A percentile compares a stretch with the other conserved stretches of the same genome.
These are phyloP conservation scores for Timema cristinae DNA, from an alignment of 2,888 invertebrate species.

Conservation along the genomic window DNA sequence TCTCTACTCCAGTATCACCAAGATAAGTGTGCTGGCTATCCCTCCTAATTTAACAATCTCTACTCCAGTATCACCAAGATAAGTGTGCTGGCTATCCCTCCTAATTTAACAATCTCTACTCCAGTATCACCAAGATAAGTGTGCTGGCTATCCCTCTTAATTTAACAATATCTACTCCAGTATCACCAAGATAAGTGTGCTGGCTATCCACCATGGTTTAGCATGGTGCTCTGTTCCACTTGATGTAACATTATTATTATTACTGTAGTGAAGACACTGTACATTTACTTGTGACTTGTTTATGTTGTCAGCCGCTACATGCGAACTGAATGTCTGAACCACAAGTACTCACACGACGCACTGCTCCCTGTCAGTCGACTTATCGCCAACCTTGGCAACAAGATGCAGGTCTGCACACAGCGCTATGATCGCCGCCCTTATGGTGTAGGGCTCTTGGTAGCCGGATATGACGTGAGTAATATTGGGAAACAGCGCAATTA, in stretches of 20 bases:
- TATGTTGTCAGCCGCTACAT: slow-evolving; percentile 78
- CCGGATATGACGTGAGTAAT: slow-evolving; percentile 87
- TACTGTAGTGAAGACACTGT: slow-evolving; percentile 11
- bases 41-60: too few relatives aligned
- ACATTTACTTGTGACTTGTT: slow-evolving; percentile 17
- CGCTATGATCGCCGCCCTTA: slow-evolving; percentile 95
- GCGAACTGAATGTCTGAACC: slow-evolving; percentile 92
- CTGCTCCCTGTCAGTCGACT: slow-evolving; percentile 83
- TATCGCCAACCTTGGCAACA: slow-evolving; percentile 82
- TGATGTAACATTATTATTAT: neutral
- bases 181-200: too few relatives aligned
- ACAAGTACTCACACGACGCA: slow-evolving; percentile 86
- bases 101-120: too few relatives aligned
- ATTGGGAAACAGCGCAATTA: too few relatives aligned
- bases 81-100: too few relatives aligned
- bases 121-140: too few relatives aligned
- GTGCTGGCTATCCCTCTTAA: too few relatives aligned
- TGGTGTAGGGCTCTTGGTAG: slow-evolving; percentile 95
- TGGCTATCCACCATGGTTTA: neutral
- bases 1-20: too few relatives aligned
- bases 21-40: too few relatives aligned
- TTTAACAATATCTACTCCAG: too few relatives aligned
- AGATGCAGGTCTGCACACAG: slow-evolving; percentile 96
- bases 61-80: too few relatives aligned
- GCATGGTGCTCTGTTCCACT: too few relatives aligned